Base-by-base conservation (phyloP, 1,140 invertebrate genomes). In the Lerema accius region DNA sequence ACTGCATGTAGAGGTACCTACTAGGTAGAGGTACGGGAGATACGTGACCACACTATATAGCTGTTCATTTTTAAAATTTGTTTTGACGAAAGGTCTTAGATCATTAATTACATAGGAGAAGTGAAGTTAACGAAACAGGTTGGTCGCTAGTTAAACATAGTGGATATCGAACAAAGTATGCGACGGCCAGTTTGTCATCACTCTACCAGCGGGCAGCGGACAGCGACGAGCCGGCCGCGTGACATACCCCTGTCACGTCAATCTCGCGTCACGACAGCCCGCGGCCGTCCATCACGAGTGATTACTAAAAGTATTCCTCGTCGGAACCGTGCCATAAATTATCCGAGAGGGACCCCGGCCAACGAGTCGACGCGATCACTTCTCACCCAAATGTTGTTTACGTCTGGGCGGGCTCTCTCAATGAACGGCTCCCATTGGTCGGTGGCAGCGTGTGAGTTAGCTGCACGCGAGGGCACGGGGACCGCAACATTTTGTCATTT, bases 291-390 rank as follows among this genome's bases (percentile, higher is more conserved):
- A 59, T 59, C 55, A 59, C 55, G 43, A 48, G 55, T 59, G 55
- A 59, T 59, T 59, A 59, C 55, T 59, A 59, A 59, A 48, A 59
- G 55, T 48, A 48, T 59, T 48, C 43, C 32, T 23, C 55, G 19
- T 58, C 55, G 43, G 16, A 23, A 37, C 6, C 15, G 42, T 26
- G 55, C 43, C 32, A 59, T 59, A 46, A 48, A 48, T 59, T 46
- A 58, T 48, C 48, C 55, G 19, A 35, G 40, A 45, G 40, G 51
- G 13, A 6, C 19, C 42, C 28, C 16, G 15, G 55, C 43, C 55
- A 59, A 59, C 43, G 46, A 58, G 45, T 56, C 35, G 40, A 59
- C 55, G 46, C 42, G 19, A 48, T 59, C 55, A 48, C 32, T 59
- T 35, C 43, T 19, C 55, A 32, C 55, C 55, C 55, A 48, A 48